Conservation (phyloP, 2,888 invertebrate species). For the Drosophila koepferae region DNA sequence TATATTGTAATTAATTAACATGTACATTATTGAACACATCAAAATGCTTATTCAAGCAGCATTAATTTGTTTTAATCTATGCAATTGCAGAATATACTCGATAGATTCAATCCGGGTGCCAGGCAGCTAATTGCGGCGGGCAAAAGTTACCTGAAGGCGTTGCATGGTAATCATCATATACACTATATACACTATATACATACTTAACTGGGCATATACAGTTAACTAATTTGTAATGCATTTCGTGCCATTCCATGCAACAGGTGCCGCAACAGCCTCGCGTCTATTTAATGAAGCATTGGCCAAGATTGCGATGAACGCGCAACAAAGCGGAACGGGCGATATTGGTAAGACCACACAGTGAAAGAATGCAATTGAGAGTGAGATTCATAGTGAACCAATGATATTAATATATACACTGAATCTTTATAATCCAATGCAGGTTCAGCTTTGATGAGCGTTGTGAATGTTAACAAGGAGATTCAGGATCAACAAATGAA, state of each 20-base stretch:
- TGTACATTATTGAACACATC: neutral
- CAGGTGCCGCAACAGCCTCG: slow-evolving; percentile 95
- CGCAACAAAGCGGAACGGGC: slow-evolving; percentile 95
- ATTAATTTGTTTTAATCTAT: slow-evolving; percentile 47
- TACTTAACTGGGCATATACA: slow-evolving; percentile 30
- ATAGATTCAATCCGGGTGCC: slow-evolving; percentile 97
- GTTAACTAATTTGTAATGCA: slow-evolving; percentile 68
- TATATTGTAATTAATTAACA: slow-evolving; percentile 55
- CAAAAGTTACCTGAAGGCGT: slow-evolving; percentile 96
- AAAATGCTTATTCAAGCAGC: neutral
- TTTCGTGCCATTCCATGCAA: slow-evolving; percentile 61
- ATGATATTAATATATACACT: slow-evolving; percentile 2
- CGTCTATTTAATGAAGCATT: slow-evolving; percentile 95
- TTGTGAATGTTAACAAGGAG: slow-evolving; percentile 96
- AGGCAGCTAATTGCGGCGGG: slow-evolving; percentile 97
- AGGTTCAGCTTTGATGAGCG: slow-evolving; percentile 96
- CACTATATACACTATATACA: neutral
- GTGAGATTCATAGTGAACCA: slow-evolving; percentile 1
- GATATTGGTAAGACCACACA: slow-evolving; percentile 91
- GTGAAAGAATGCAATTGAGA: slow-evolving; percentile 8
- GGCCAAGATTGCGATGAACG: slow-evolving; percentile 94
- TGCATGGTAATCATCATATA: slow-evolving; percentile 89
- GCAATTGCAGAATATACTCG: slow-evolving; percentile 95
- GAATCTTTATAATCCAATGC: slow-evolving; percentile 60
- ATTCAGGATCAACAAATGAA: slow-evolving; percentile 98